Conservation (phyloP, 2,888 invertebrate genomes). For the Epistrophe eligans region DNA sequence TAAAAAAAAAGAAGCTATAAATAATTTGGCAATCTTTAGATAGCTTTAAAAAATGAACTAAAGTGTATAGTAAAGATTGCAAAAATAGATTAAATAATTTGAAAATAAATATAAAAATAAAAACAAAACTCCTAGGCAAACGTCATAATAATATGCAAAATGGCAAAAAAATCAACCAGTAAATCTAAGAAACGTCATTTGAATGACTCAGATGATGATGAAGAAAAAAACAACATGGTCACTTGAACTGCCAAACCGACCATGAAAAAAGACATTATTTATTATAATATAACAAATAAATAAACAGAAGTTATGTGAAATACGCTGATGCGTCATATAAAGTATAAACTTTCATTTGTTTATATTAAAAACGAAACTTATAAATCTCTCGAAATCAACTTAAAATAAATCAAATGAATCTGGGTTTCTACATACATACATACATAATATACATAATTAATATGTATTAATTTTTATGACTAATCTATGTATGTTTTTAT, state of each 20-base stretch:
- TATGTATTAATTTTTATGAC: conserved; percentile 32
- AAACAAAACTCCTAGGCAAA: conserved; percentile 47
- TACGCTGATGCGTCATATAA: conserved; percentile 38
- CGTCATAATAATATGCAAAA: conserved; percentile 63
- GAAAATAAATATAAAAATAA: background rate
- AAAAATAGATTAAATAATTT: background rate
- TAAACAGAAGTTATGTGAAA: conserved; percentile 60
- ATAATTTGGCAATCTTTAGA: conserved; percentile 65
- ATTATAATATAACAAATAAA: conserved; percentile 20
- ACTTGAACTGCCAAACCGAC: conserved; percentile 54
- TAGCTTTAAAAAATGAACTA: conserved; percentile 58
- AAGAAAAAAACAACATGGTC: conserved; percentile 71
- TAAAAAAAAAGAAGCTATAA: conserved; percentile 20
- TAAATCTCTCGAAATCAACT: conserved; percentile 65
- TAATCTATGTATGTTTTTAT: conserved; percentile 6
- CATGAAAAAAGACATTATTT: conserved; percentile 31
- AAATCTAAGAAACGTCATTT: conserved; percentile 68
- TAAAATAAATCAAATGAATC: conserved; percentile 42
- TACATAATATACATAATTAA: conserved; percentile 30
- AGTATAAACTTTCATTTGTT: conserved; percentile 26
- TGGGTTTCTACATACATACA: conserved; percentile 16
- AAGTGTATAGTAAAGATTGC: conserved; percentile 69
- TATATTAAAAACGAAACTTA: conserved; percentile 38
- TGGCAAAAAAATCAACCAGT: conserved; percentile 71
- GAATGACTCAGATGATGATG: conserved; percentile 67